These are phyloP conservation scores for Cladorhizidae sp. DNA, from an alignment of 37 sponge, comb jelly and placozoan genomes.

Conservation along the genomic window DNA sequence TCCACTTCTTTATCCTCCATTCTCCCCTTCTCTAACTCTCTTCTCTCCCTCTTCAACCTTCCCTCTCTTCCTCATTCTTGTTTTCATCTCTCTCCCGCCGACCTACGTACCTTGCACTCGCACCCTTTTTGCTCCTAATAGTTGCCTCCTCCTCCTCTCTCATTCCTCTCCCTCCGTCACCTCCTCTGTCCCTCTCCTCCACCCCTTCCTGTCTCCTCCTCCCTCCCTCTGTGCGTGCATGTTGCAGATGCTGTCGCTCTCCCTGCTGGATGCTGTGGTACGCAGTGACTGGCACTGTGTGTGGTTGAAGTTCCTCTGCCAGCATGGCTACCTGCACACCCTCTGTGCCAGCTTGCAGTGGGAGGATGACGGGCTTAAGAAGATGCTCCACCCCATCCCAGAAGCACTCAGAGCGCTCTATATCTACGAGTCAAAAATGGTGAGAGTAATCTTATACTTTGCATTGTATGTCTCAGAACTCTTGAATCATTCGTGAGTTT, in stretches of 20 bases:
- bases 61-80: background rate
- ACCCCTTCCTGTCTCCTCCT: background rate
- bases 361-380: conserved; percentile 79
- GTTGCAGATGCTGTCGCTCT: conserved; percentile 83
- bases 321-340: conserved; percentile 75
- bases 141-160: background rate
- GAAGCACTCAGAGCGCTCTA: conserved; percentile 83
- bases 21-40: conserved; percentile 4
- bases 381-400: conserved; percentile 62
- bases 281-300: conserved; percentile 63
- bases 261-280: conserved; percentile 78
- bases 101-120: background rate
- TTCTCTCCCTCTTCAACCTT: background rate
- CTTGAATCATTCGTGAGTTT: too few species aligned
- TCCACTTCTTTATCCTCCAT: background rate
- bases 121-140: background rate
- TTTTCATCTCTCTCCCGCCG: conserved; percentile 2
- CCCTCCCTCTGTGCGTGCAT: background rate
- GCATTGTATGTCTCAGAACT: too few species aligned
- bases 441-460: conserved; percentile 29
- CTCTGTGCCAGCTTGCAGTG: conserved; percentile 74
- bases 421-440: conserved; percentile 94
- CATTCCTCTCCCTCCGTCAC: conserved; percentile 9
- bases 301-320: conserved; percentile 75
- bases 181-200: conserved; percentile 3